phyloP scores from a whole-genome alignment of 2,888 invertebrate genomes.

The Drosophila pegasa region DNA sequence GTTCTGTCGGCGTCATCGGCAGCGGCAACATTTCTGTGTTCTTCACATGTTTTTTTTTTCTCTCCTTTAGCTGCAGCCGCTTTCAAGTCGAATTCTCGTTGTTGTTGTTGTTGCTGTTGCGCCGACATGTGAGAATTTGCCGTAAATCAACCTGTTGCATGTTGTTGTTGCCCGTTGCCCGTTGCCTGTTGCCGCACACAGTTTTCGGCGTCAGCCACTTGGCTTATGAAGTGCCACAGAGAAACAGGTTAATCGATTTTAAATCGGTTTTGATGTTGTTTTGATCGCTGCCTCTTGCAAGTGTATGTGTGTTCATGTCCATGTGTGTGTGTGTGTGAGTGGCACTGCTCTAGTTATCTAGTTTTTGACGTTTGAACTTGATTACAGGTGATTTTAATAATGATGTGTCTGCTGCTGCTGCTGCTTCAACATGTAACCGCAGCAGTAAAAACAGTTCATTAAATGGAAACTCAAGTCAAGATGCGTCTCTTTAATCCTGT shows the following conservation, averaged over 20 bases:
- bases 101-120: slow-evolving; percentile 63
- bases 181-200: slow-evolving; percentile 54
- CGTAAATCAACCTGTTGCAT: slow-evolving; percentile 80
- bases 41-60: slow-evolving; percentile 47
- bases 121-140: slow-evolving; percentile 73
- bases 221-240: slow-evolving; percentile 74
- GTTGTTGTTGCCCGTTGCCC: slow-evolving; percentile 50
- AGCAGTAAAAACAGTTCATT: slow-evolving; percentile 61
- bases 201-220: slow-evolving; percentile 67
- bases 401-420: slow-evolving; percentile 62
- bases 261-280: slow-evolving; percentile 80
- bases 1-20: slow-evolving; percentile 80
- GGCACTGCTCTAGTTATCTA: slow-evolving; percentile 60
- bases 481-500: slow-evolving; percentile 43
- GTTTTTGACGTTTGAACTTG: slow-evolving; percentile 78
- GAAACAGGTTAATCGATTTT: slow-evolving; percentile 81
- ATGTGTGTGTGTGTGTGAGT: slow-evolving; percentile 35
- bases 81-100: slow-evolving; percentile 52
- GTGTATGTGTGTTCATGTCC: slow-evolving; percentile 9
- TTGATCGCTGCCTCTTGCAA: slow-evolving; percentile 62
- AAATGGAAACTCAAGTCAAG: slow-evolving; percentile 44
- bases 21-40: slow-evolving; percentile 71
- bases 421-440: slow-evolving; percentile 47
- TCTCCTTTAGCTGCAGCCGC: slow-evolving; percentile 57
- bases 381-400: slow-evolving; percentile 78